Evolutionary conservation across 2,113 vertebrate species (phyloP).

Genomic region (Sisor rabdophorus): DNA sequence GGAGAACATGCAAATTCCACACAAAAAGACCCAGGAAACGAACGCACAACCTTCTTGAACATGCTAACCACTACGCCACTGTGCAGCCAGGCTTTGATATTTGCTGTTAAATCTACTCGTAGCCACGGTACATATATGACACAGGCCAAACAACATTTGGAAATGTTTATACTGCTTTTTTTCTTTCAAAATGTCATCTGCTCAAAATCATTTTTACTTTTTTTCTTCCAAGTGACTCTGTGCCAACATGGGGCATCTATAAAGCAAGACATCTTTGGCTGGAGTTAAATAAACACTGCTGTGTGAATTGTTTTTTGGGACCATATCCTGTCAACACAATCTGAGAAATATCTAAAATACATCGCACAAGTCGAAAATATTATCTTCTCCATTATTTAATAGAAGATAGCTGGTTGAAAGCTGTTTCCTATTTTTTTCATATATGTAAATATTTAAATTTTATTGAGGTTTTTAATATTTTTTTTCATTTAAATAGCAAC

Average conservation of each 20-base stretch:
- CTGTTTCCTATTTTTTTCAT: not conserved
- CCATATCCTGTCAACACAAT: not conserved
- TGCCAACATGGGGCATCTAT: slow-evolving; percentile 5
- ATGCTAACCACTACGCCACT: too few relatives aligned
- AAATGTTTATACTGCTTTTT: not conserved
- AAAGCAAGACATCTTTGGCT: slow-evolving; percentile 13
- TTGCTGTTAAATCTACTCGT: not conserved
- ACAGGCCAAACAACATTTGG: slow-evolving; percentile 14
- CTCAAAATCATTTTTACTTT: slow-evolving; percentile 21
- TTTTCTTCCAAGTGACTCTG: not conserved
- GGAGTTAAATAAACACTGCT: slow-evolving; percentile 6
- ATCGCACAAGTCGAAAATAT: not conserved
- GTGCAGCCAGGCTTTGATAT: not conserved
- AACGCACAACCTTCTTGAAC: too few relatives aligned
- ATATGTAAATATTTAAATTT: not conserved
- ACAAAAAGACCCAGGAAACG: too few relatives aligned
- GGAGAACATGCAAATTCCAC: too few relatives aligned
- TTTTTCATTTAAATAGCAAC: not conserved
- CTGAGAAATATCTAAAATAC: not conserved
- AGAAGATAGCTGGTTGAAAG: not conserved
- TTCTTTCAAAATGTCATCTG: slow-evolving; percentile 24
- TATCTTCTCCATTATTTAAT: not conserved
- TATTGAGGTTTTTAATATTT: too few relatives aligned
- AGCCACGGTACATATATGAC: not conserved
- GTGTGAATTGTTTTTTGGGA: not conserved